Conservation (phyloP, 2,113 vertebrate genomes). For the Sminthopsis crassicaudata region DNA sequence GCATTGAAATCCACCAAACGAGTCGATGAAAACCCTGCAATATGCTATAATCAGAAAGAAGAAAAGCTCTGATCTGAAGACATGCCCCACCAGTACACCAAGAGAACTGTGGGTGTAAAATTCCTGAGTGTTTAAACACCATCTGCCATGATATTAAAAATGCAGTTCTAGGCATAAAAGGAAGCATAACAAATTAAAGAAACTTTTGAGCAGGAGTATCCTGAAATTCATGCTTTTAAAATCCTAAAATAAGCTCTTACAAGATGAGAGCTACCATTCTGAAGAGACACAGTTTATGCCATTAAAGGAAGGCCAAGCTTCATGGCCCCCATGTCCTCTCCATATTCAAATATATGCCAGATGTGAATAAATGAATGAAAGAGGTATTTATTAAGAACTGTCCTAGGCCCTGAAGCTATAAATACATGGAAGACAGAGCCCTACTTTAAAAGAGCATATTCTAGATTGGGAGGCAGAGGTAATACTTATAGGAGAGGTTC, state of each 20-base stretch:
- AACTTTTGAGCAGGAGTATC: slow-evolving; percentile 62
- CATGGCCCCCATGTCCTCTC: background rate
- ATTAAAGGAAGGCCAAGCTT: background rate
- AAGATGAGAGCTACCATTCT: slow-evolving; percentile 22
- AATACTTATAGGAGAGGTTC: background rate
- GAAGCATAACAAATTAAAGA: slow-evolving; percentile 76
- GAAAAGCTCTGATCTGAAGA: slow-evolving; percentile 74
- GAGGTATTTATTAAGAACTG: background rate
- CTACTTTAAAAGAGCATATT: background rate
- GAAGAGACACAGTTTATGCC: background rate
- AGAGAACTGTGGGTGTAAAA: slow-evolving; percentile 69
- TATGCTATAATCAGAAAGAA: slow-evolving; percentile 61
- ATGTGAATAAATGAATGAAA: background rate
- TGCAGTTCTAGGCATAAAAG: slow-evolving; percentile 73
- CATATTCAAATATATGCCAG: background rate
- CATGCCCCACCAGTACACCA: slow-evolving; percentile 65
- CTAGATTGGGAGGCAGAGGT: background rate
- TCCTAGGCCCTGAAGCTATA: background rate
- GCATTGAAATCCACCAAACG: slow-evolving; percentile 47
- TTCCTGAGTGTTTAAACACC: slow-evolving; percentile 66
- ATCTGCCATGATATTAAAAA: slow-evolving; percentile 81
- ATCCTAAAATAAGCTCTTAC: background rate
- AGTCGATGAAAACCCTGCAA: slow-evolving; percentile 44
- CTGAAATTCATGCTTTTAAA: slow-evolving; percentile 62
- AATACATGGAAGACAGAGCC: background rate